phyloP scores from a whole-genome alignment of 1,140 invertebrate genomes.

The Microplitis mediator region DNA sequence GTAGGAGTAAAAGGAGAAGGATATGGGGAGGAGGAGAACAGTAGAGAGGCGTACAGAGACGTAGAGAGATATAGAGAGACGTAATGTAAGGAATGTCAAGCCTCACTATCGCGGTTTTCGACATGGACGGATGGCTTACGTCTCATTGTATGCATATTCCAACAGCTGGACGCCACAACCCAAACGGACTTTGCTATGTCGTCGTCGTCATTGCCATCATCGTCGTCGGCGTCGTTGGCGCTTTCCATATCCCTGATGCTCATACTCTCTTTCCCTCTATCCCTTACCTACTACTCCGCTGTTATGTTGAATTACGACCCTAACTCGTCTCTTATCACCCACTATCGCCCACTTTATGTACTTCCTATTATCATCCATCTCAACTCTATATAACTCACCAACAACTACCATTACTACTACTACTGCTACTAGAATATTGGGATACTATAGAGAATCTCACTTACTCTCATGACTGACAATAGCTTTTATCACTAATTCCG shows the following conservation, averaged over 20 bases:
- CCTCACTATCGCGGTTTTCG: constrained; percentile 25
- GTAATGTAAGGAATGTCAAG: constrained; percentile 34
- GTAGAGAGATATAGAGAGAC: too few relatives aligned
- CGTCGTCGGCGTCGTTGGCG: constrained; percentile 4
- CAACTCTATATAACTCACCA: too few relatives aligned
- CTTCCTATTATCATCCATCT: too few relatives aligned
- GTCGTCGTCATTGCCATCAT: background rate
- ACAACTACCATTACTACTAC: too few relatives aligned
- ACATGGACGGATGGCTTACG: constrained; percentile 45
- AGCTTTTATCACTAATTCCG: too few relatives aligned
- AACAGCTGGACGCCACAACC: constrained; percentile 44
- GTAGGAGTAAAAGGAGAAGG: too few relatives aligned
- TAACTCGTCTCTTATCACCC: too few relatives aligned
- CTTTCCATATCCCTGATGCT: background rate
- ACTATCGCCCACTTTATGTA: too few relatives aligned
- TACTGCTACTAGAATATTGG: too few relatives aligned
- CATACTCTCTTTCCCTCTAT: background rate
- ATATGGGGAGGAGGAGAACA: background rate
- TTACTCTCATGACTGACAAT: too few relatives aligned
- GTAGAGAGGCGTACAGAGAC: background rate
- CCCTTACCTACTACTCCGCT: background rate
- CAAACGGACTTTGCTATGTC: constrained; percentile 4
- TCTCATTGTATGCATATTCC: constrained; percentile 57
- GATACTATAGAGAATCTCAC: too few relatives aligned
- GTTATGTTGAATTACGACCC: too few relatives aligned